Conservation (phyloP, 2,113 vertebrate genomes). For the Anser cygnoides region DNA sequence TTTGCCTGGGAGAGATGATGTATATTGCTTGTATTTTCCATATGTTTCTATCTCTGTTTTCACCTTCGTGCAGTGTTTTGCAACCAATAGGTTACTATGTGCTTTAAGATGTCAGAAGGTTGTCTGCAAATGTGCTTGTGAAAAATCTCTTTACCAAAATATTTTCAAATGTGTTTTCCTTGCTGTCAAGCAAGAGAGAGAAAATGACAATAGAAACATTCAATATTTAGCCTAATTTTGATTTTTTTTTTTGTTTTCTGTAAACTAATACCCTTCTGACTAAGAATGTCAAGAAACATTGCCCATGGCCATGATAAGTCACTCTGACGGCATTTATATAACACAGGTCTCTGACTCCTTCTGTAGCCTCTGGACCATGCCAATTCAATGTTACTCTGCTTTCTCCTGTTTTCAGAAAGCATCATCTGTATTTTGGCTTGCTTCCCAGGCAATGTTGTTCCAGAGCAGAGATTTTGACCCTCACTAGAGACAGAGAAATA, state of each 20-base stretch:
- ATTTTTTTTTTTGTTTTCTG: neutral
- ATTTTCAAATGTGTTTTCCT: neutral
- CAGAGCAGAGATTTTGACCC: constrained; percentile 45
- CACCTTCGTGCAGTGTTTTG: neutral
- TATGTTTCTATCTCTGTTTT: neutral
- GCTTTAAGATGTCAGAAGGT: neutral
- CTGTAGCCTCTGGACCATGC: constrained; percentile 41
- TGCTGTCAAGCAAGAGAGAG: neutral
- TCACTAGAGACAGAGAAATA: constrained; percentile 5
- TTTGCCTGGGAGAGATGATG: neutral
- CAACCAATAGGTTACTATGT: neutral
- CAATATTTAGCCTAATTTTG: neutral
- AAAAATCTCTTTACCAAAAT: neutral
- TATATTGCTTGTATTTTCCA: neutral
- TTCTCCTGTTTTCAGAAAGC: constrained; percentile 42
- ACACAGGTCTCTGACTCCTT: constrained; percentile 23
- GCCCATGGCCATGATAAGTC: neutral
- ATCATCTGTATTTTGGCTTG: constrained; percentile 46
- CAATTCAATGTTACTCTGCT: neutral
- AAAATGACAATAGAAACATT: neutral
- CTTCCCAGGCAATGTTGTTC: constrained; percentile 47
- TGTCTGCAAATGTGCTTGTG: neutral
- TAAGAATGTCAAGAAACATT: constrained; percentile 2
- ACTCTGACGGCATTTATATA: constrained; percentile 35
- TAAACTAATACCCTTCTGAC: neutral